These are phyloP conservation scores for Nesogale talazaci DNA, from an alignment of 2,113 vertebrate species.

Conservation along the genomic window DNA sequence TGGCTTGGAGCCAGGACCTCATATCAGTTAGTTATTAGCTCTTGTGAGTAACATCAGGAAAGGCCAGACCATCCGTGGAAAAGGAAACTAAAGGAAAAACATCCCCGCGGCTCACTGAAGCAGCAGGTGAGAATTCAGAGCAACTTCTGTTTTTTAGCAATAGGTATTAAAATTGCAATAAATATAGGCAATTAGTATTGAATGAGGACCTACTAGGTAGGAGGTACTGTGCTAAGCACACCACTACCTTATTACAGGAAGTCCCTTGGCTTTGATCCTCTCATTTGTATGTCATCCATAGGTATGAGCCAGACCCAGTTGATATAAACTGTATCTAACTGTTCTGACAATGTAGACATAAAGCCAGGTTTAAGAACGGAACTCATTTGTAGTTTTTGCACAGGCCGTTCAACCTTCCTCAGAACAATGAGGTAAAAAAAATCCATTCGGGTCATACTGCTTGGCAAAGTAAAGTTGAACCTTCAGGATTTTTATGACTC, in stretches of 20 bases:
- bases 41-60: slow-evolving; percentile 17
- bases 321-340: background rate
- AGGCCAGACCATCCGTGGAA: slow-evolving; percentile 8
- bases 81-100: background rate
- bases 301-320: background rate
- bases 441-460: background rate
- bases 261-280: background rate
- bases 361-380: background rate
- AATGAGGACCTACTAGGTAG: background rate
- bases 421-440: background rate
- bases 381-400: background rate
- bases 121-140: slow-evolving; percentile 25
- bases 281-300: background rate
- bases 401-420: background rate
- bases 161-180: background rate
- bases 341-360: background rate
- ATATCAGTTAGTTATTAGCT: slow-evolving; percentile 53
- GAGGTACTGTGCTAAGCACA: background rate
- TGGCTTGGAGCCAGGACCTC: slow-evolving; percentile 55
- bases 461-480: background rate
- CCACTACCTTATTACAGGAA: background rate
- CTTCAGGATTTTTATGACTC: background rate
- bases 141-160: background rate
- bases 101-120: background rate
- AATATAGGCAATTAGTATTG: background rate